Conservation (phyloP, 2,888 invertebrate species). For the Morinoia aosen region DNA sequence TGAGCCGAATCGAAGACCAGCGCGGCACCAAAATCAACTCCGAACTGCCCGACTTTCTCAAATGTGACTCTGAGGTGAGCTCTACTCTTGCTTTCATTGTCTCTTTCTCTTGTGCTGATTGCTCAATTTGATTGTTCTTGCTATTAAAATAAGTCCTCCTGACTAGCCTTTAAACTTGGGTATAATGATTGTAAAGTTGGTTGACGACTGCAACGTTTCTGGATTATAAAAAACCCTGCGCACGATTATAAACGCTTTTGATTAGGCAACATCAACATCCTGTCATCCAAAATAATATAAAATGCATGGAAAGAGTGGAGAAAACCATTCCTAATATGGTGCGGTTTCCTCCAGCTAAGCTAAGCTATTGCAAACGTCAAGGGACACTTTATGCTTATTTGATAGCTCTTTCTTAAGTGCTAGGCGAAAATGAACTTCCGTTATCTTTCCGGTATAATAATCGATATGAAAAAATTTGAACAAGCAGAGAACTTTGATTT, state of each 20-base stretch:
- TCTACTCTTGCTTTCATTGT: background rate
- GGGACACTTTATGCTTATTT: background rate
- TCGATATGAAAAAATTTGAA: background rate
- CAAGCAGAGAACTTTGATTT: background rate
- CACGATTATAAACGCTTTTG: background rate
- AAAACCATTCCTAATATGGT: background rate
- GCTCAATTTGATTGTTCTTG: background rate
- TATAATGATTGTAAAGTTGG: background rate
- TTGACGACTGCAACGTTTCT: background rate
- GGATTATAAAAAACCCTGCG: background rate
- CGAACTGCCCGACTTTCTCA: constrained; percentile 81
- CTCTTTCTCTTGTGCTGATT: background rate
- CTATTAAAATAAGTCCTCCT: background rate
- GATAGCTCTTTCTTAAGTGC: background rate
- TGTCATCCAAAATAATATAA: background rate
- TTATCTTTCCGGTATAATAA: background rate
- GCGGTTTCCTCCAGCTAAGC: background rate
- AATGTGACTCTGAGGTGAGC: constrained; percentile 66
- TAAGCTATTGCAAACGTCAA: background rate
- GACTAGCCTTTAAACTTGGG: background rate
- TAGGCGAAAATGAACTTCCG: background rate
- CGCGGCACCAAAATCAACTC: constrained; percentile 83
- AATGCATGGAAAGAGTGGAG: background rate
- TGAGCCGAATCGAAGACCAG: constrained; percentile 83
- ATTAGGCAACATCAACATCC: background rate